phyloP scores from a whole-genome alignment of 2,888 invertebrate species.

The Melolontha melolontha region DNA sequence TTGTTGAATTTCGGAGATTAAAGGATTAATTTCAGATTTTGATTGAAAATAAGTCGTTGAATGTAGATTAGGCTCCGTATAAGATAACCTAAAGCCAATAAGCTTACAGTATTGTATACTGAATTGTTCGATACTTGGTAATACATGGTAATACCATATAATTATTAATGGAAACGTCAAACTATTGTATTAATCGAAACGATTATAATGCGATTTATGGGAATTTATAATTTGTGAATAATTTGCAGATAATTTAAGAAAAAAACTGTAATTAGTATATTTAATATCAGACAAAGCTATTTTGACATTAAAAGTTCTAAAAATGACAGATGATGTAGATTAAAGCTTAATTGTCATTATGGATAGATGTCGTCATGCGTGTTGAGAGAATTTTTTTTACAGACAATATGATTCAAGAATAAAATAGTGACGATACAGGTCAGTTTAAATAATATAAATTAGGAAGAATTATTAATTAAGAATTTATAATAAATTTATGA shows the following conservation, averaged over 20 bases:
- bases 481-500: too few relatives aligned
- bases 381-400: too few relatives aligned
- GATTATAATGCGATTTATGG: constrained; percentile 18
- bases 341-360: neutral
- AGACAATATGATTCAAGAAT: too few relatives aligned
- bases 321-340: too few relatives aligned
- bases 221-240: constrained; percentile 13
- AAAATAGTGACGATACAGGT: too few relatives aligned
- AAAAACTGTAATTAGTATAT: neutral
- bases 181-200: constrained; percentile 17
- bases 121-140: constrained; percentile 25
- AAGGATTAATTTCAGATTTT: constrained; percentile 15
- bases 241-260: neutral
- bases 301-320: too few relatives aligned
- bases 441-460: too few relatives aligned
- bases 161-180: constrained; percentile 14
- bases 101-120: constrained; percentile 28
- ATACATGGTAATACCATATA: constrained; percentile 26
- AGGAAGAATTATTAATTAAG: too few relatives aligned
- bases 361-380: neutral
- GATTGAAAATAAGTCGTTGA: constrained; percentile 5
- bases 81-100: constrained; percentile 28
- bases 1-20: constrained; percentile 18
- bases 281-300: neutral
- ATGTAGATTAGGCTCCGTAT: constrained; percentile 11